These are phyloP conservation scores for Poecilia wingei DNA, from an alignment of 2,797 vertebrate genomes.

Conservation along the genomic window DNA sequence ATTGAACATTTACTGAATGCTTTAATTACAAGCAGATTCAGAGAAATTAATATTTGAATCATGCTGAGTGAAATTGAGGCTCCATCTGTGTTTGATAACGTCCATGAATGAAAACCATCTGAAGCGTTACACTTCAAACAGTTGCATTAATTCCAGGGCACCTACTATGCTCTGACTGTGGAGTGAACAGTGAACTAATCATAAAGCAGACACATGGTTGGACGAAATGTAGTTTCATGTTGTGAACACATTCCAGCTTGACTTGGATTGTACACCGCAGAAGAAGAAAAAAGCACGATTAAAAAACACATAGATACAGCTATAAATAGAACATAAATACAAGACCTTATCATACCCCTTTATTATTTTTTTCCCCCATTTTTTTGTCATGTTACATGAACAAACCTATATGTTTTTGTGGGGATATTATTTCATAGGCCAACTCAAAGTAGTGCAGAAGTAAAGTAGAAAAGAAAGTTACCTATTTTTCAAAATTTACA, in stretches of 20 bases:
- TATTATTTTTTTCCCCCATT: background rate
- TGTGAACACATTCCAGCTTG: conserved; percentile 9
- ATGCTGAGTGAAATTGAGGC: conserved; percentile 69
- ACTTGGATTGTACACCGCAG: background rate
- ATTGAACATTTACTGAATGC: conserved; percentile 64
- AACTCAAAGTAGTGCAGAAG: background rate
- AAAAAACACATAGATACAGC: background rate
- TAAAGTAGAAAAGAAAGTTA: background rate
- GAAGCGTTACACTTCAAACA: conserved; percentile 75
- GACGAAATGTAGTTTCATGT: conserved; percentile 50
- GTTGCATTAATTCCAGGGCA: conserved; percentile 65
- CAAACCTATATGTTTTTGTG: background rate
- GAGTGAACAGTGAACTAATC: conserved; percentile 45
- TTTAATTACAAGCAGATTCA: conserved; percentile 76
- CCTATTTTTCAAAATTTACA: background rate
- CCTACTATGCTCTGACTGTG: conserved; percentile 46
- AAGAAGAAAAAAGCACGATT: background rate
- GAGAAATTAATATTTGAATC: conserved; percentile 74
- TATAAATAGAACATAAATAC: background rate
- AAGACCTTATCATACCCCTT: background rate
- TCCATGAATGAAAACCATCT: conserved; percentile 68
- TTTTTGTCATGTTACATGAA: background rate
- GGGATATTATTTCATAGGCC: background rate
- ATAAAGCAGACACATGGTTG: conserved; percentile 39
- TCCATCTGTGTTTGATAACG: conserved; percentile 77